Conservation (phyloP, 1,140 invertebrate species). For the Thaumetopoea pityocampa region DNA sequence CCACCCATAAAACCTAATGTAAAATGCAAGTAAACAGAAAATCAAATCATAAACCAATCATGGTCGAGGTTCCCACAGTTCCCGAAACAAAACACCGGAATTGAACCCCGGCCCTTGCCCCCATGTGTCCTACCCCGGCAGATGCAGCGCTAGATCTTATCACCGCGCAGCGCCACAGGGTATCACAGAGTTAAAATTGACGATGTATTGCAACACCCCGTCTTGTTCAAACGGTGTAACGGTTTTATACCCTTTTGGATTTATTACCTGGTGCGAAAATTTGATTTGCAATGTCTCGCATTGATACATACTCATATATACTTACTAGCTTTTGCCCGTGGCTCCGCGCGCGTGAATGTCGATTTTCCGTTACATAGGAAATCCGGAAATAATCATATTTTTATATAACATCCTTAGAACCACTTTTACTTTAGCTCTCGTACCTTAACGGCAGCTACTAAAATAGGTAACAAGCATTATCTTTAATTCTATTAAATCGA, state of each 20-base stretch:
- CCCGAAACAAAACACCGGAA: slow-evolving; percentile 53
- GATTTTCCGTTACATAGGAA: no score
- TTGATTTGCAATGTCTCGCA: slow-evolving; percentile 10
- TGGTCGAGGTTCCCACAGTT: slow-evolving; percentile 52
- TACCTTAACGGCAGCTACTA: no score
- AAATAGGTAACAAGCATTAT: no score
- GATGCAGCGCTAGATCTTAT: slow-evolving; percentile 67
- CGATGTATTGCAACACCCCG: slow-evolving; percentile 33
- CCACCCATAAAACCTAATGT: slow-evolving; percentile 8
- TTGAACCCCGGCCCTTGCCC: slow-evolving; percentile 50
- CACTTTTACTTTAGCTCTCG: no score
- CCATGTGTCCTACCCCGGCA: slow-evolving; percentile 39
- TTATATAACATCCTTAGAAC: no score
- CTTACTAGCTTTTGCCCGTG: no score
- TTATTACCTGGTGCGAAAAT: slow-evolving; percentile 17
- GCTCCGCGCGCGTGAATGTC: no score
- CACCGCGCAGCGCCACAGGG: slow-evolving; percentile 46
- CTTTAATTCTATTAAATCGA: no score
- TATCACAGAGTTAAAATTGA: slow-evolving; percentile 50
- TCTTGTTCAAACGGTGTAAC: slow-evolving; percentile 55
- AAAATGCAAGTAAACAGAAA: slow-evolving; percentile 27
- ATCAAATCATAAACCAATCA: slow-evolving; percentile 61
- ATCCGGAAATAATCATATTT: no score
- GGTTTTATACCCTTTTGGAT: slow-evolving; percentile 44
- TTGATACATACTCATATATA: not conserved